Evolutionary conservation across 1,140 invertebrate genomes (phyloP).

Genomic region (Marisa cornuarietis): DNA sequence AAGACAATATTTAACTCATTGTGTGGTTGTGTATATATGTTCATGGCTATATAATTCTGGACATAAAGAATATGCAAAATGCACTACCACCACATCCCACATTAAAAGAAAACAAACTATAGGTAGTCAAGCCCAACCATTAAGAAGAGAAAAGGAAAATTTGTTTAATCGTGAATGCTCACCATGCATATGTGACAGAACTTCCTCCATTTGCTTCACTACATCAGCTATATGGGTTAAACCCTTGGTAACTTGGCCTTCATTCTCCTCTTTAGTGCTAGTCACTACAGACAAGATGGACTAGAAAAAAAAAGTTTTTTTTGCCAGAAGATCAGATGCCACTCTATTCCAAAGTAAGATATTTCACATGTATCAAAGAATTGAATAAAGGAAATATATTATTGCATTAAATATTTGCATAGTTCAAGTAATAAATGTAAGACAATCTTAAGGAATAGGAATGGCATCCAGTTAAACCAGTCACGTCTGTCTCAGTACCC

Average conservation of each 20-base stretch:
- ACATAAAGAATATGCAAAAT: neutral
- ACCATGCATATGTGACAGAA: conserved; percentile 53
- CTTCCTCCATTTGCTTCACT: conserved; percentile 40
- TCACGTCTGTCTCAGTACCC: too few species aligned
- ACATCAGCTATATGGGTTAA: conserved; percentile 31
- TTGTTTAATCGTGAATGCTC: conserved; percentile 10
- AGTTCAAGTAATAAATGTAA: too few species aligned
- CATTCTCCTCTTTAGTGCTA: neutral
- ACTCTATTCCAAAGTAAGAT: too few species aligned
- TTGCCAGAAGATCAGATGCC: too few species aligned
- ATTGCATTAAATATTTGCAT: too few species aligned
- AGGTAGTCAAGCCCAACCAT: conserved; percentile 4
- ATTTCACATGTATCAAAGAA: too few species aligned
- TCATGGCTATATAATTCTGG: neutral
- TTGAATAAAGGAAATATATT: too few species aligned
- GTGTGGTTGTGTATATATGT: conserved; percentile 5
- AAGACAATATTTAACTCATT: neutral
- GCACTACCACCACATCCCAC: neutral
- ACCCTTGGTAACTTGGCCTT: conserved; percentile 3
- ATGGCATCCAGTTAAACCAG: too few species aligned
- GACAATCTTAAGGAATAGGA: too few species aligned
- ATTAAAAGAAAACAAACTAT: neutral
- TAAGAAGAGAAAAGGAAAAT: conserved; percentile 3
- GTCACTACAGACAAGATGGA: neutral
- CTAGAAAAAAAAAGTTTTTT: neutral